These are phyloP conservation scores for Idaea biselata DNA, from an alignment of 2,888 invertebrate genomes.

Conservation along the genomic window DNA sequence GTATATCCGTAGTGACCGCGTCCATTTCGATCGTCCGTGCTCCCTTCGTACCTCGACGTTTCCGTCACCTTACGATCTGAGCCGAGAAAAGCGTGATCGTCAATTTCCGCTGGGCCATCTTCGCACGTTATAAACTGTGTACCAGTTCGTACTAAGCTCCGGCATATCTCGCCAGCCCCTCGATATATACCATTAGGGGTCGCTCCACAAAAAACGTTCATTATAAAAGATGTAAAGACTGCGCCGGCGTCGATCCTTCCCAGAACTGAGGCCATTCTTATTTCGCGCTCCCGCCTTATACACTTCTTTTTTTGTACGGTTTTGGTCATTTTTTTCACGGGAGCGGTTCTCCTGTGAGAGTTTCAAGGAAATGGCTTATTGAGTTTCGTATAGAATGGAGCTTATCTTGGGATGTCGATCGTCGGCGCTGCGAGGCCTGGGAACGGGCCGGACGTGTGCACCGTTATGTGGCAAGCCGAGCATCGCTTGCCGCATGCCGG, in stretches of 20 bases:
- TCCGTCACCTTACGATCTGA: slow-evolving; percentile 45
- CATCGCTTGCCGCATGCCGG: slow-evolving; percentile 29
- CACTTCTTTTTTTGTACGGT: slow-evolving; percentile 65
- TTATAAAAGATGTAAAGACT: slow-evolving; percentile 77
- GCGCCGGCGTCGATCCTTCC: slow-evolving; percentile 76
- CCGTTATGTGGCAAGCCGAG: slow-evolving; percentile 47
- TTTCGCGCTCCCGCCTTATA: slow-evolving; percentile 79
- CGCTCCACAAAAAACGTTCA: slow-evolving; percentile 72
- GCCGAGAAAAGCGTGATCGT: slow-evolving; percentile 42
- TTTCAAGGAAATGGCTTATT: slow-evolving; percentile 79
- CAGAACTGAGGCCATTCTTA: slow-evolving; percentile 77
- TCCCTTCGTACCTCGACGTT: slow-evolving; percentile 39
- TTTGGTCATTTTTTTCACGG: slow-evolving; percentile 68
- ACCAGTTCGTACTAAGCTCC: slow-evolving; percentile 40
- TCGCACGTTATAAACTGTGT: slow-evolving; percentile 25
- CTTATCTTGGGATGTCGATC: slow-evolving; percentile 70
- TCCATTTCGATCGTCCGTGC: slow-evolving; percentile 44
- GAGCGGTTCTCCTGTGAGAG: slow-evolving; percentile 73
- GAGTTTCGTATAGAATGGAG: slow-evolving; percentile 70
- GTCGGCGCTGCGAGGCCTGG: slow-evolving; percentile 52
- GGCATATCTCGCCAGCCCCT: slow-evolving; percentile 57
- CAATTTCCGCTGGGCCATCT: slow-evolving; percentile 39
- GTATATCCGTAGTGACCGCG: slow-evolving; percentile 44
- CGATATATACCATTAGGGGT: slow-evolving; percentile 73
- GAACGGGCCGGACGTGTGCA: slow-evolving; percentile 53